Evolutionary conservation across 2,113 vertebrate species (phyloP).

Genomic region (Silurus glanis): DNA sequence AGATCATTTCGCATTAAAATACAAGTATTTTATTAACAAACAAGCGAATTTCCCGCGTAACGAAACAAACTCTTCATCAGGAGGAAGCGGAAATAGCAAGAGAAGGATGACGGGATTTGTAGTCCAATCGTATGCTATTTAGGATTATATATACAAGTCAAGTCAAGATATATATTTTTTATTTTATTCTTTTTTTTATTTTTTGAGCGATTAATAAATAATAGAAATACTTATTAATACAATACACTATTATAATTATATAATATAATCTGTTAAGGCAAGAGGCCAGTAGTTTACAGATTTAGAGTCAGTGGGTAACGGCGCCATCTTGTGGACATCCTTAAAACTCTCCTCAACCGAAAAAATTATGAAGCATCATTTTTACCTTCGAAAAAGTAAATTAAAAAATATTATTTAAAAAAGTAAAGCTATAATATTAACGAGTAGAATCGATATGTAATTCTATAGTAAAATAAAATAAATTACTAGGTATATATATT

Average conservation of each 20-base stretch:
- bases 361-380: neutral
- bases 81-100: neutral
- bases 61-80: neutral
- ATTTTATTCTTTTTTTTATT: too few relatives aligned
- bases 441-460: neutral
- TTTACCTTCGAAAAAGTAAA: neutral
- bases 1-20: neutral
- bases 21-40: neutral
- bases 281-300: too few relatives aligned
- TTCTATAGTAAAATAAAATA: neutral
- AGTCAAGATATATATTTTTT: too few relatives aligned
- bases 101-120: conserved; percentile 23
- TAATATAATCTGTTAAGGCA: too few relatives aligned
- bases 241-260: too few relatives aligned
- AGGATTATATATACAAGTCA: too few relatives aligned
- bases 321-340: neutral
- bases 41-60: conserved; percentile 8
- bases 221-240: too few relatives aligned
- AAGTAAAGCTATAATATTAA: neutral
- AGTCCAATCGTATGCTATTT: neutral
- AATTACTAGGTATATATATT: neutral
- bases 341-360: neutral
- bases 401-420: neutral
- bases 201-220: too few relatives aligned
- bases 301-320: neutral